Evolutionary conservation across 2,888 invertebrate species (phyloP), one percentile per base, ranked within the genome.

Genomic region (Pristionchus entomophagus): DNA sequence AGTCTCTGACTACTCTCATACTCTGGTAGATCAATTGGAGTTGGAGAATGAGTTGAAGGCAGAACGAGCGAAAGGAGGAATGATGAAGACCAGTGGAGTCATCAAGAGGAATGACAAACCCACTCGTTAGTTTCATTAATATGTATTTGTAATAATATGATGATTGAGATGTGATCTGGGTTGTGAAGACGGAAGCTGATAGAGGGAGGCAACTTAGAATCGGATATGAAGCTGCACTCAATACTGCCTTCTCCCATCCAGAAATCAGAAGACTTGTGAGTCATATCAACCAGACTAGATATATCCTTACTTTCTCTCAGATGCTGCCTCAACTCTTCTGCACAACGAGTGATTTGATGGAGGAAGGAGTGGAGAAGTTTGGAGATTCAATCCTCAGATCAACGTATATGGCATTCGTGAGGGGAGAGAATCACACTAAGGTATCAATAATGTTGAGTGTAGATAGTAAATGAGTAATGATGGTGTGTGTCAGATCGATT

Each of bases 301-400:
- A 69, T 35, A 29, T 22, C 10, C 12, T 26, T 59, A 26, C 19
- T 59, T 5, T 59, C 38, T 69, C 22, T 84, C 62, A 84, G 83
- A 41, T 84, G 62, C 65, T 84, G 6, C 83, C 83, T 49, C 83
- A 84, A 84, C 65, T 84, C 10, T 84, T 84, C 32, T 62, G 62
- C 17, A 19, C 83, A 1, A 35, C 62, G 17, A 29, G 19, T 29
- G 83, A 84, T 10, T 22, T 82, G 12, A 14, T 84, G 45, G 45
- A 19, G 14, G 49, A 84, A 22, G 12, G 38, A 41, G 77, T 45
- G n/a, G 51, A 49, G 32, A 38, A 51, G 17, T 26, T 82, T 45
- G 73, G 53, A 73, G 85, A 85, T 56, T 51, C 77, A 22, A 85
- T 85, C 26, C 69, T 85, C 17, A 32, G 85, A 73, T 85, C 85